phyloP scores from a whole-genome alignment of 2,888 invertebrate species.

The Cenopis cana region DNA sequence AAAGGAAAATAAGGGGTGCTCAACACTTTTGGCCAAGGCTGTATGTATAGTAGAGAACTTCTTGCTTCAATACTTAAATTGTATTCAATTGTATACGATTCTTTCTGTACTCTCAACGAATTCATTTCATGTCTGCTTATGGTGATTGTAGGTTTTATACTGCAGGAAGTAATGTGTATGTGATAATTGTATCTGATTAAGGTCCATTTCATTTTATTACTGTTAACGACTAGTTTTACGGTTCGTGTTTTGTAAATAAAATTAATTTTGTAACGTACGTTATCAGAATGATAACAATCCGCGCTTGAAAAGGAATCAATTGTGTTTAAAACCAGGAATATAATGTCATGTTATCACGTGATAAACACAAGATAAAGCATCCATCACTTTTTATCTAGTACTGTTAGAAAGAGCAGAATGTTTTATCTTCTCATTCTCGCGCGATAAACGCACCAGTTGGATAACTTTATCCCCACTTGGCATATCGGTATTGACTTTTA shows the following conservation, averaged over 20 bases:
- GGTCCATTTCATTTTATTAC: constrained; percentile 75
- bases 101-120: constrained; percentile 68
- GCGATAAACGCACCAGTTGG: background rate
- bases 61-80: constrained; percentile 48
- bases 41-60: background rate
- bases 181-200: constrained; percentile 78
- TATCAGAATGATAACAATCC: constrained; percentile 47
- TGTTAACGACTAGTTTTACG: constrained; percentile 71
- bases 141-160: constrained; percentile 60
- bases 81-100: constrained; percentile 55
- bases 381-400: background rate
- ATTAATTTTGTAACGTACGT: constrained; percentile 71
- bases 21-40: too few species aligned
- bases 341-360: background rate
- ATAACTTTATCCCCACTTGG: constrained; percentile 20
- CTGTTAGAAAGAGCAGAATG: background rate
- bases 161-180: constrained; percentile 71
- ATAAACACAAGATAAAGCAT: background rate
- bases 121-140: constrained; percentile 59
- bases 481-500: constrained; percentile 9
- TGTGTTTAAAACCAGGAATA: constrained; percentile 11
- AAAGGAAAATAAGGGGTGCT: too few species aligned
- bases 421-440: background rate
- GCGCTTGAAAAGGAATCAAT: constrained; percentile 10
- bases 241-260: constrained; percentile 76